A percentile compares a stretch with the other conserved stretches of the same genome.
phyloP scores from a whole-genome alignment of 2,888 invertebrate genomes.

The Stenodema calcarata region DNA sequence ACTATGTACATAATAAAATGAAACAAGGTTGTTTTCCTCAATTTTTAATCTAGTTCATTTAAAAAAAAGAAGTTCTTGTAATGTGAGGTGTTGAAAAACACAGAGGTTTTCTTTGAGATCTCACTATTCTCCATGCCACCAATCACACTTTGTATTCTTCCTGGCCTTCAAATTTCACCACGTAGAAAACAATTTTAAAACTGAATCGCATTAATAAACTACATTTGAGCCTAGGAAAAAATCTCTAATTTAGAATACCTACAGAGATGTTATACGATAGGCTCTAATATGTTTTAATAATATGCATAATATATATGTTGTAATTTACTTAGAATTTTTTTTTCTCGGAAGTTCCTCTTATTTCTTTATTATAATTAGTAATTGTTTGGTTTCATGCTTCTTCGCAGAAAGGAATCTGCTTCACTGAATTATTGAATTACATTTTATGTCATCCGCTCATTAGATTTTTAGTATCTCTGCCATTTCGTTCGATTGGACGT shows the following conservation, averaged over 20 bases:
- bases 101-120: background rate
- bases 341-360: background rate
- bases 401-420: background rate
- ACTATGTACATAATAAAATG: conserved; percentile 30
- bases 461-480: background rate
- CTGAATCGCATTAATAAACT: background rate
- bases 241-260: conserved; percentile 26
- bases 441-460: background rate
- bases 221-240: conserved; percentile 21
- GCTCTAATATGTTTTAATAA: conserved; percentile 17
- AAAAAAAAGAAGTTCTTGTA: background rate
- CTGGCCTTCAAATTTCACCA: background rate
- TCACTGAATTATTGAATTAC: background rate
- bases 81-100: background rate
- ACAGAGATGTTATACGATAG: conserved; percentile 23
- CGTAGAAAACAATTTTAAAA: background rate
- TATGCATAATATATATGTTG: background rate
- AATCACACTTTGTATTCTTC: background rate
- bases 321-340: background rate
- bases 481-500: conserved; percentile 42
- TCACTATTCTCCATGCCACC: conserved; percentile 12
- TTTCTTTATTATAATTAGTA: background rate
- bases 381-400: background rate
- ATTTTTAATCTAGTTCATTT: background rate
- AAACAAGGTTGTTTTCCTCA: background rate